Base-by-base conservation (phyloP, 2,113 vertebrate species). In the Porphyrio hochstetteri region DNA sequence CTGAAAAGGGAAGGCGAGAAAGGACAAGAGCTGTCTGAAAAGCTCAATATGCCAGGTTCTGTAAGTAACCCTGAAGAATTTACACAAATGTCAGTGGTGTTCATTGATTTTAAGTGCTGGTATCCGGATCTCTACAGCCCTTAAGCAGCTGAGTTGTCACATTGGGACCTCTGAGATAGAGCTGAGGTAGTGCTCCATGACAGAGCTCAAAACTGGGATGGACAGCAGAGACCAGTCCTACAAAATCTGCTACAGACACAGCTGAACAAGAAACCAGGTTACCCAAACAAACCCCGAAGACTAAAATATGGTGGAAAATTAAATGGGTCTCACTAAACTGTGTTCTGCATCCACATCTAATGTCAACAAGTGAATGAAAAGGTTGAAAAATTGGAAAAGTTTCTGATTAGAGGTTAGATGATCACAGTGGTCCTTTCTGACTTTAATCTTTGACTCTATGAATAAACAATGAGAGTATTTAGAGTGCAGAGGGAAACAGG, bases 391-490 rank as follows among this genome's bases (percentile, higher is more conserved):
- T 18, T 78, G 29, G 36, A 93, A 74, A 70, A 83, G 29, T 83
- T 94, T 94, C 86, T 95, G 92, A 86, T 88, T 94, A 94, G 88
- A 75, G 82, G 76, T 86, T 93, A 96, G 88, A 56, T 82, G 85
- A 96, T 94, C 88, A 94, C 65, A 90, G 86, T 92, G 42, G 69
- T 91, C 72, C 64, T 83, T 71, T 95, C 85, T 81, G 76, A 35
- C 68, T 97, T 95, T 95, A 97, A 96, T 96, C 90, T 93, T 88
- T 78, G 88, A 81, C 72, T 93, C 90, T 48, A 96, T 96, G 88
- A 96, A 96, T 96, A 97, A 96, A 93, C 93, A 96, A 96, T 95
- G 95, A 97, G 95, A 90, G 76, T n/a, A 80, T 91, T 94, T 94
- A 95, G 84, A 93, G 72, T 61, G 92, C 52, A 88, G 86, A 93